A percentile compares a stretch with the other conserved stretches of the same genome.
These are phyloP conservation scores for Camptogramma bilineatum DNA, from an alignment of 2,888 invertebrate genomes.

Conservation along the genomic window DNA sequence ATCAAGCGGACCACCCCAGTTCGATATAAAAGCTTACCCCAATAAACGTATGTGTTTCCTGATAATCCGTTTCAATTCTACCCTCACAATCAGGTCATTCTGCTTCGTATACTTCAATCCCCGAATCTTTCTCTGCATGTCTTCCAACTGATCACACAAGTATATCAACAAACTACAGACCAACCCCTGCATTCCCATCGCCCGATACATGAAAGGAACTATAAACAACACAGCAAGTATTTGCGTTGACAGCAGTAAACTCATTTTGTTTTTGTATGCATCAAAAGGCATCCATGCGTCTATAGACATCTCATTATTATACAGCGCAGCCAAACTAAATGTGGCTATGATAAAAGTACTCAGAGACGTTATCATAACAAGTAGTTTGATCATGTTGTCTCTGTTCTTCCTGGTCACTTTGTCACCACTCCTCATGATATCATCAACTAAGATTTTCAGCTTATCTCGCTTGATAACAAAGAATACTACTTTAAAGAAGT, in stretches of 20 bases:
- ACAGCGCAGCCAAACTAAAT: constrained; percentile 56
- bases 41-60: constrained; percentile 71
- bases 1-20: no score
- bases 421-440: constrained; percentile 67
- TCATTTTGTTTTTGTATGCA: constrained; percentile 55
- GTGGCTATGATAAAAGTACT: constrained; percentile 48
- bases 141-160: constrained; percentile 68
- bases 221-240: constrained; percentile 53
- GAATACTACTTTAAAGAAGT: constrained; percentile 59
- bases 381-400: constrained; percentile 35
- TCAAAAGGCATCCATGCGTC: constrained; percentile 76
- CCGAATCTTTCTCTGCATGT: constrained; percentile 59
- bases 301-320: constrained; percentile 62
- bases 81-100: constrained; percentile 50
- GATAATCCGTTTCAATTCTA: constrained; percentile 60
- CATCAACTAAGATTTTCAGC: constrained; percentile 56
- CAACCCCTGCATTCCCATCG: constrained; percentile 69
- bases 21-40: constrained; percentile 51
- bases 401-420: constrained; percentile 48
- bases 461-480: constrained; percentile 59
- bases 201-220: constrained; percentile 60
- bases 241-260: constrained; percentile 57
- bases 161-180: constrained; percentile 72
- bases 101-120: constrained; percentile 52
- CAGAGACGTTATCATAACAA: constrained; percentile 18